Base-by-base conservation (phyloP, 2,797 vertebrate species). In the Sebastes taczanowskii region DNA sequence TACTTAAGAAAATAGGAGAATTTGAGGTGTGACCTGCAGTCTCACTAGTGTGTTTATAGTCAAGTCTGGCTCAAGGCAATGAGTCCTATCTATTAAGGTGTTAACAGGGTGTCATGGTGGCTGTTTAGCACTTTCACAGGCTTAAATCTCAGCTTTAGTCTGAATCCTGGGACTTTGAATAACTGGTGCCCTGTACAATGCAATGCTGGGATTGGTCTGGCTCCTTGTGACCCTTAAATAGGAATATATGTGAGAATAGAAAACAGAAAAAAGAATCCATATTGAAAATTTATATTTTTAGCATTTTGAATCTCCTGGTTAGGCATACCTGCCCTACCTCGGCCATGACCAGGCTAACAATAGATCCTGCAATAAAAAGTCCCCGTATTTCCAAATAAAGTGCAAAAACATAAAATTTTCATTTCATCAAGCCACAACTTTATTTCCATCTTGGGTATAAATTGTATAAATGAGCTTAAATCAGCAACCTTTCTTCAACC, bases 401-500 rank as follows among this genome's bases (percentile, higher is more conserved):
- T 2, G 2, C 46, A 74, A 78, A 71, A 59, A 71, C 56, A 83
- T 38, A 29, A 80, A 76, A 34, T 25, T 82, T 80, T 88, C 27
- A 81, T 91, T 91, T 95, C 83, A 91, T 93, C 96, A 98, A 98
- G 96, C 96, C 97, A 97, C 96, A 96, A 96, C 94, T 98, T 98
- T 99, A 98, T 98, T 99, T 96, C 96, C 92, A 88, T 95, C 93
- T 93, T 92, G 94, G 95, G 97, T 99, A 99, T 97, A 99, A 99
- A 99, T 96, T 98, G 97, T 99, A 99, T 97, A 99, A 99, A 99
- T 95, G 93, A 97, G 90, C 92, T 94, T 91, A 94, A 97, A 96
- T 95, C 96, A 96, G 96, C 94, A 95, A 96, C 91, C 94, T 94
- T 93, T 96, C 95, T 93, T 95, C 89, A 94, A 95, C 95, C 92